These are phyloP conservation scores for Calameuta idolon DNA, from an alignment of 2,888 invertebrate species.

Conservation along the genomic window DNA sequence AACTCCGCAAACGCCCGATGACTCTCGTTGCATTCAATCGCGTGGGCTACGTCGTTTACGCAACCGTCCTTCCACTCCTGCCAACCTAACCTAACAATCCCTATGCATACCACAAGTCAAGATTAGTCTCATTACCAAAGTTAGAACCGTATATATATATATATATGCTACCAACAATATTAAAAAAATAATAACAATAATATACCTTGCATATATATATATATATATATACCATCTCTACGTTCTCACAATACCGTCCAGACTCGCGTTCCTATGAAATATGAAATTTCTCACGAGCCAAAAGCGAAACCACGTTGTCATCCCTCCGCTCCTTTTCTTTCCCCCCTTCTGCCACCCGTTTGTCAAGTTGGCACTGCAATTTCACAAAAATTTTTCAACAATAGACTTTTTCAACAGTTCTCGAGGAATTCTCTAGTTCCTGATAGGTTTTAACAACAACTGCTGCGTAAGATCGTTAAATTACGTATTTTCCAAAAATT, in stretches of 20 bases:
- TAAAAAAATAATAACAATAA: background rate
- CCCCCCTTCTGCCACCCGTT: background rate
- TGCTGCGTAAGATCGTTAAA: too few relatives aligned
- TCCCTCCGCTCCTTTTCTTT: background rate
- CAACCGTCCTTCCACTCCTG: background rate
- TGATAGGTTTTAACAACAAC: too few relatives aligned
- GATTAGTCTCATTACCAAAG: background rate
- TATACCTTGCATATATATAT: background rate
- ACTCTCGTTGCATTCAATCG: background rate
- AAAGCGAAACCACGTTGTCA: background rate
- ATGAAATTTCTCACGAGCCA: background rate
- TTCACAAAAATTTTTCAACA: too few relatives aligned
- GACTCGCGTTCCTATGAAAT: background rate
- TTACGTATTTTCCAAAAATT: too few relatives aligned
- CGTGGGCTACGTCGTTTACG: background rate
- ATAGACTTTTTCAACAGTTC: too few relatives aligned
- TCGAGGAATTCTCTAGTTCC: too few relatives aligned
- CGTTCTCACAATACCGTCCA: background rate
- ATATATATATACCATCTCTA: background rate
- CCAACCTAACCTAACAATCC: background rate
- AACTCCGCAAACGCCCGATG: background rate
- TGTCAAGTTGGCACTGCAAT: too few relatives aligned
- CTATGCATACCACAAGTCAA: background rate
- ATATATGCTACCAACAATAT: background rate
- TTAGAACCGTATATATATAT: background rate